Base-by-base conservation (phyloP, 2,888 invertebrate genomes). In the Heliothis peltigera region DNA sequence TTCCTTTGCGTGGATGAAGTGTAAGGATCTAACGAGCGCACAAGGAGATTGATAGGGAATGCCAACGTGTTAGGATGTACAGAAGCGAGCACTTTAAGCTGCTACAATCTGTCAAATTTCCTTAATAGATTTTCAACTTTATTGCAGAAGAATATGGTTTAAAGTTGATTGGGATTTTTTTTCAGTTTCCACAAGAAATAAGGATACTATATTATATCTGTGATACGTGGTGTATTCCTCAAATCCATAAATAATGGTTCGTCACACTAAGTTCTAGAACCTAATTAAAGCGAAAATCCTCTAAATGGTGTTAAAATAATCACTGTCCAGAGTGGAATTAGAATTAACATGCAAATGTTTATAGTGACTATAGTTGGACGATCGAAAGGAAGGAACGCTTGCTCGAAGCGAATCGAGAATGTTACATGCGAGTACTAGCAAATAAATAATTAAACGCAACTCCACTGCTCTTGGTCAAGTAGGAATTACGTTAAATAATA, bases 331-430 rank as follows among this genome's bases (percentile, higher is more conserved):
- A 42, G 47, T 53, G 15, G 39, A 22, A 60, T 49, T 18, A 28
- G 43, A 42, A 68, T 32, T 53, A 49, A 54, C 35, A 5, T 42
- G 48, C 55, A 39, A 53, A 18, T 28, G 47, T 75, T 64, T 70
- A 65, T 63, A 65, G 74, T 70, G 59, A 62, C 65, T 70, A 59
- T 60, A 65, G 35, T 75, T 39, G 67, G 55, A 49, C 46, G 62
- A 69, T 70, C 61, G 77, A 74, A 75, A 63, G 78, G 73, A 76
- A 61, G n/a, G 71, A 57, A 46, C 62, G 49, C 56, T 52, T 53
- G 65, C 19, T 55, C 44, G 64, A 42, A 61, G 55, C 69, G 55
- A 65, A 64, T 70, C 25, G 44, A 1, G 10, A 62, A 57, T 69
- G 39, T 52, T 46, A 55, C 10, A 35, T 17, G 10, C 47, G 48